A percentile compares a stretch with the other conserved stretches of the same genome.
These are phyloP conservation scores for Gallirallus australis DNA, from an alignment of 2,797 vertebrate genomes.

Conservation along the genomic window DNA sequence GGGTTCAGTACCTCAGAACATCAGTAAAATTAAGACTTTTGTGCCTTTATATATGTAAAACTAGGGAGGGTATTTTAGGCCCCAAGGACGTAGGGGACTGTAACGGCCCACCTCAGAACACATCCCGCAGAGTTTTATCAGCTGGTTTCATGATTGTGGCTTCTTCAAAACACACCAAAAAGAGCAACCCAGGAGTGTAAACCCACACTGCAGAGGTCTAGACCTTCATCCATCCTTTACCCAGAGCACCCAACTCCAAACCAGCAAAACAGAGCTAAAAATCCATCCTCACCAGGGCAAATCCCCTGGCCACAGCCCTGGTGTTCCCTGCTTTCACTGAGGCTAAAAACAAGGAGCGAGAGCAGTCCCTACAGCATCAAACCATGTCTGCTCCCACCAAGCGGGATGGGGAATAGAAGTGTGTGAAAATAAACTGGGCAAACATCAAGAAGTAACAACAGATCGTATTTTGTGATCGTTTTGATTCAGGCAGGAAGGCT, in stretches of 20 bases:
- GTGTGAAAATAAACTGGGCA: neutral
- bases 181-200: neutral
- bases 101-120: neutral
- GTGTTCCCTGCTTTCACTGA: neutral
- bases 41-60: neutral
- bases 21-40: slow-evolving; percentile 6
- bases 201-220: neutral
- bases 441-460: slow-evolving; percentile 59
- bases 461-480: slow-evolving; percentile 60
- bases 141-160: neutral
- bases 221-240: neutral
- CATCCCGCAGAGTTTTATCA: neutral
- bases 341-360: neutral
- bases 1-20: slow-evolving; percentile 35
- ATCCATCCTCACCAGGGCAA: neutral
- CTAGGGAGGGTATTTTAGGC: neutral
- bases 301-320: neutral
- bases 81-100: neutral
- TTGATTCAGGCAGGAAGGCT: slow-evolving; percentile 27
- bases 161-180: neutral
- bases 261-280: neutral
- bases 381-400: neutral
- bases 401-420: neutral
- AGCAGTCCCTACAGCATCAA: neutral
- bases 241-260: neutral